These are phyloP conservation scores for Pyrgus malvae DNA, from an alignment of 2,888 invertebrate species.

Conservation along the genomic window DNA sequence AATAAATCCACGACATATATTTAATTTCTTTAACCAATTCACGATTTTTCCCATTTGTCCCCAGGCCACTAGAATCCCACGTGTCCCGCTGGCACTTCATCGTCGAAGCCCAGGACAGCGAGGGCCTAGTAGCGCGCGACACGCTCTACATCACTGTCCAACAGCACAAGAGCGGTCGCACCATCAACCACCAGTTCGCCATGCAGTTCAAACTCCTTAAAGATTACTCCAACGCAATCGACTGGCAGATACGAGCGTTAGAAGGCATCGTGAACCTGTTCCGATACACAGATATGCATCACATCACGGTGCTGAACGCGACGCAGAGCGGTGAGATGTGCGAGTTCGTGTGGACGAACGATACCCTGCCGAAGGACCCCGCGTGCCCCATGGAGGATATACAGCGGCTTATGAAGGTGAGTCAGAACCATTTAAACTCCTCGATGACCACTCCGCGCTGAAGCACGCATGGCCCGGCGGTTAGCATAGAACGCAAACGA, in stretches of 20 bases:
- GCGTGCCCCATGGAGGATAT: slow-evolving; percentile 90
- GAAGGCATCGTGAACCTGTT: slow-evolving; percentile 80
- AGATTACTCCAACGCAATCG: slow-evolving; percentile 84
- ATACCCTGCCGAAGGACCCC: slow-evolving; percentile 87
- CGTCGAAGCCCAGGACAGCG: slow-evolving; percentile 90
- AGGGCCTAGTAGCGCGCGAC: slow-evolving; percentile 87
- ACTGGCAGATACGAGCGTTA: slow-evolving; percentile 89
- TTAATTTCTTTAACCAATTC: no score
- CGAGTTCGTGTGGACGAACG: slow-evolving; percentile 92
- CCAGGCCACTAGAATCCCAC: slow-evolving; percentile 90
- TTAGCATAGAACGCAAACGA: no score
- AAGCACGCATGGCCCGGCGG: no score
- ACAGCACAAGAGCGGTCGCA: slow-evolving; percentile 89
- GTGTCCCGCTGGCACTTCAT: slow-evolving; percentile 91
- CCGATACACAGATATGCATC: slow-evolving; percentile 82
- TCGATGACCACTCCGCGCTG: no score
- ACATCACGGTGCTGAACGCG: slow-evolving; percentile 86
- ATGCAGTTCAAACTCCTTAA: slow-evolving; percentile 81
- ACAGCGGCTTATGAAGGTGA: slow-evolving; percentile 84
- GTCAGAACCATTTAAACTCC: no score
- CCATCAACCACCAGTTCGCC: slow-evolving; percentile 91
- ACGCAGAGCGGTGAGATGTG: slow-evolving; percentile 83
- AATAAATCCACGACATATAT: no score
- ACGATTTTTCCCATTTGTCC: background rate
- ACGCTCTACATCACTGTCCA: slow-evolving; percentile 90